Base-by-base conservation (phyloP, 1,140 invertebrate species). In the Sogatella furcifera region DNA sequence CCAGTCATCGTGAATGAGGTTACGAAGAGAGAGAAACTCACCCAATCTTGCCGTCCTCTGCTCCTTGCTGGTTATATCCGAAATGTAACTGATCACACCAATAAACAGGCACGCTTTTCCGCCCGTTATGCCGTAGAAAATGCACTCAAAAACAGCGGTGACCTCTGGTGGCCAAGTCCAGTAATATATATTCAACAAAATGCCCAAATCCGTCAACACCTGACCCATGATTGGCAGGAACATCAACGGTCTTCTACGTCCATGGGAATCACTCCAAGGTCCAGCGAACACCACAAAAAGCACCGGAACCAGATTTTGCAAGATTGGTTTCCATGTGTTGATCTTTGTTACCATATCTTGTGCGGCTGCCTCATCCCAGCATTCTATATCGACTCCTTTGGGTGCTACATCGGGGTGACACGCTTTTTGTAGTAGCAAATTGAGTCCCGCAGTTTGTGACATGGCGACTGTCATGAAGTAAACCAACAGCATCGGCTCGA, bases 21-120 rank as follows among this genome's bases (percentile, higher is more conserved):
- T n/a, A n/a, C n/a, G n/a, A 28, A 28, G 6, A 28, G 24, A 28
- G 2, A 2, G 9, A 2, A 19, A 49, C 46, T 49, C 21, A 49
- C 46, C 71, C n/a, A 74, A 70, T 52, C 74, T 56, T 19, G 70
- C 64, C 3, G 74, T 77, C 57, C 75, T 67, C 4, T 67, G 62
- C 21, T 65, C 52, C 1, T 65, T 52, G 5, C 64, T 60, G 8
- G 71, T 69, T 22, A 72, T 70, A 60, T 76, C 71, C 1, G 72
- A 68, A 6, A 78, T 69, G 57, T 74, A 77, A 24, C 75, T 76
- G 60, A 75, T 76, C 1, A 72, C 66, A 14, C 72, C 69, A 62
- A 77, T 71, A 46, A 74, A 68, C 8, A 74, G 63, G 3, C 69
- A 71, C 2, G 72, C 70, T 55, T 67, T 69, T 0, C 74, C 73